phyloP scores from a whole-genome alignment of 2,888 invertebrate species.

The Trichopria drosophilae region DNA sequence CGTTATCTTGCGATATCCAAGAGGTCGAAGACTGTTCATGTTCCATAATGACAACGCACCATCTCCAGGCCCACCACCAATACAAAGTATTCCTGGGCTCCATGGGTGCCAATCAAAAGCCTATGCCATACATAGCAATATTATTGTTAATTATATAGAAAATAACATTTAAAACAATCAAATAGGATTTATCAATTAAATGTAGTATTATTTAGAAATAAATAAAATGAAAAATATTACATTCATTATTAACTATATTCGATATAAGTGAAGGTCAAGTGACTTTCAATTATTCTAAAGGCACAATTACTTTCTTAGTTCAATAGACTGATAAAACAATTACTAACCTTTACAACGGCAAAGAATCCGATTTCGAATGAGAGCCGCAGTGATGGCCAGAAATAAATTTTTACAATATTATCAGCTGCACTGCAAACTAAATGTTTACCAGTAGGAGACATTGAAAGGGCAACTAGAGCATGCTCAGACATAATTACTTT shows the following conservation, averaged over 20 bases:
- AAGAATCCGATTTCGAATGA: slow-evolving; percentile 33
- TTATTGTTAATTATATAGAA: no score
- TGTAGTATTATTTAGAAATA: no score
- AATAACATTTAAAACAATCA: no score
- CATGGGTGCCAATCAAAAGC: slow-evolving; percentile 50
- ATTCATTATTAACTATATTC: no score
- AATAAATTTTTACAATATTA: slow-evolving; percentile 30
- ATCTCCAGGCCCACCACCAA: slow-evolving; percentile 43
- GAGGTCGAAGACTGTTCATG: slow-evolving; percentile 36
- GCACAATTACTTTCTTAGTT: no score
- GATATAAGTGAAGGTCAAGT: no score
- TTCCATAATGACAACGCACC: slow-evolving; percentile 47
- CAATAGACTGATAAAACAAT: no score
- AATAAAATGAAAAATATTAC: no score
- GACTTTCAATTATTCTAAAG: no score
- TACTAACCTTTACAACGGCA: slow-evolving; percentile 36
- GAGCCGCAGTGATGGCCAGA: slow-evolving; percentile 26
- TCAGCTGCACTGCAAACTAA: slow-evolving; percentile 35
- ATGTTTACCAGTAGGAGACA: slow-evolving; percentile 44
- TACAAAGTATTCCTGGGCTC: slow-evolving; percentile 41
- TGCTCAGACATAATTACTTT: no score
- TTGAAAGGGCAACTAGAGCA: slow-evolving; percentile 34
- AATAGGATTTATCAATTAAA: no score
- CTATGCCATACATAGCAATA: slow-evolving; percentile 30
- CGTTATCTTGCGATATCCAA: slow-evolving; percentile 37